Evolutionary conservation across 2,113 vertebrate species (phyloP).

Genomic region (Callospermophilus lateralis): DNA sequence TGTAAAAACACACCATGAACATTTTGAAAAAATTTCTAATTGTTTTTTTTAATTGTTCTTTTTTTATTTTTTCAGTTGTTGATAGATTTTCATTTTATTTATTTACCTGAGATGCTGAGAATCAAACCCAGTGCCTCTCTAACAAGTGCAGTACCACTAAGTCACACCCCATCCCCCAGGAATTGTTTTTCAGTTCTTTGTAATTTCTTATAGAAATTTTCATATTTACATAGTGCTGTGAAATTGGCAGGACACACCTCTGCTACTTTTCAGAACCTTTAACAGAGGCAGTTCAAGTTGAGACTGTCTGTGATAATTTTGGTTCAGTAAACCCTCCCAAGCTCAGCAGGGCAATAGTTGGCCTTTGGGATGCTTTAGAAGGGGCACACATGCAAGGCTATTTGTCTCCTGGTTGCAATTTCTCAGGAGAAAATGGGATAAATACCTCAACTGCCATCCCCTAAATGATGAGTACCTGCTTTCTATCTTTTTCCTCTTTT

Average conservation of each 20-base stretch:
- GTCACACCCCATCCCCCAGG: too few species aligned
- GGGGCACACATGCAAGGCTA: neutral
- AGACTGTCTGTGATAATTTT: neutral
- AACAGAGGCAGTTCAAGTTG: neutral
- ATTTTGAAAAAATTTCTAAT: neutral
- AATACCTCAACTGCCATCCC: neutral
- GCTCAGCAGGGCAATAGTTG: neutral
- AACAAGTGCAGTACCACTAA: too few species aligned
- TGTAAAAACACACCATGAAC: neutral
- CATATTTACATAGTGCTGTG: neutral
- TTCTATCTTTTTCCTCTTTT: neutral
- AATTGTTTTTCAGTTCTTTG: neutral
- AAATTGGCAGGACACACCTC: neutral
- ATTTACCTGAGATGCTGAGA: too few species aligned
- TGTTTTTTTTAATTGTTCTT: neutral
- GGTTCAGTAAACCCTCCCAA: neutral
- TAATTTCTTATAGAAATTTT: neutral
- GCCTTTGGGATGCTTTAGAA: neutral
- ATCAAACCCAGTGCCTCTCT: too few species aligned
- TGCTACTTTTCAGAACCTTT: neutral
- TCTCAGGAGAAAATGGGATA: conserved; percentile 19
- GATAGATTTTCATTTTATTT: too few species aligned
- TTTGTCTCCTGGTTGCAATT: neutral
- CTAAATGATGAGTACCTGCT: neutral
- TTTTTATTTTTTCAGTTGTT: too few species aligned